Evolutionary conservation across 2,113 vertebrate genomes (phyloP), one percentile per base, ranked within the genome.

Genomic region (Ahaetulla prasina): DNA sequence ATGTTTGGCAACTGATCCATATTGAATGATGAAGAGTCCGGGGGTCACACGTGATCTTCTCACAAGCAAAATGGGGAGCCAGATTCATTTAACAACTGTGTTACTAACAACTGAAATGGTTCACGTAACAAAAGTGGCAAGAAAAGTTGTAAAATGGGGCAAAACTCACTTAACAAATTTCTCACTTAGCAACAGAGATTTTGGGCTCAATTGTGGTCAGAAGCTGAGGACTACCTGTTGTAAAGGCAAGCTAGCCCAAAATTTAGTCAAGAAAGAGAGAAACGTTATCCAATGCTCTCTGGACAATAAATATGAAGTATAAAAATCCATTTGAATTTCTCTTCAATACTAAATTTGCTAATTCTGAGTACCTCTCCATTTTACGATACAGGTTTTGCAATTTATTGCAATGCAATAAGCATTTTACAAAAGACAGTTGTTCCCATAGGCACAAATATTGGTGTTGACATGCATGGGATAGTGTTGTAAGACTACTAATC

Each of bases 211-310:
- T 9, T 57, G 2, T 25, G 55, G 55, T 25, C 2, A 0, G 25
- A 57, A 9, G 2, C 9, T 25, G 55, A 57, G 55, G 55, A 57
- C 20, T 57, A 57, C 55, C 54, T 57, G 55, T 57, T 57, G 55
- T 54, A 92, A 60, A 94, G 90, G 96, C 93, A 52, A 85, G 54
- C 87, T 94, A 43, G 88, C 43, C 4, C 63, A 39, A 86, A 35
- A 54, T 55, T 27, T 89, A 49, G 14, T 91, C 30, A 88, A 55
- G 43, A 50, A 90, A 93, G 52, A 39, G 16, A 85, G 52, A 84
- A 88, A 84, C 30, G 7, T 89, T 55, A 35, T n/a, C 20, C 3
- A 8, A 3, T 54, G 16, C 43, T 35, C 25, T 35, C 20, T 50
- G 9, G 12, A 39, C 50, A 89, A n/a, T 23, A 43, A 49, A 57